Conservation (phyloP, 2,113 vertebrate genomes). For the Amia ocellicauda region DNA sequence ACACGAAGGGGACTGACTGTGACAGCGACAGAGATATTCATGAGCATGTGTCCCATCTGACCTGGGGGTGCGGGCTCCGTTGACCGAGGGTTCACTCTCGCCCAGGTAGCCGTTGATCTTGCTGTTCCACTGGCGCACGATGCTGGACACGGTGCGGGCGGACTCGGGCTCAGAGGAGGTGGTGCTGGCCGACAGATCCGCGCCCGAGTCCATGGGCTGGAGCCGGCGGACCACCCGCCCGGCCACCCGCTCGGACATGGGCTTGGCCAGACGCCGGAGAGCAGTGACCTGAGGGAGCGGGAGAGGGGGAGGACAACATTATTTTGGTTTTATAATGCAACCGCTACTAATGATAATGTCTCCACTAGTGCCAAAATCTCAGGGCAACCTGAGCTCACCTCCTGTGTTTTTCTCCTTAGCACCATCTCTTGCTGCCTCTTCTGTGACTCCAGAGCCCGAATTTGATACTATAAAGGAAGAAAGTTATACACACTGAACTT, state of each 20-base stretch:
- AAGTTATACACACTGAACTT: no score
- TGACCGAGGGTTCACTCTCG: constrained; percentile 59
- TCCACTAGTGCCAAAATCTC: background rate
- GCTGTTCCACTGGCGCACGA: constrained; percentile 93
- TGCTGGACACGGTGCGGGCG: constrained; percentile 79
- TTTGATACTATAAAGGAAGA: constrained; percentile 78
- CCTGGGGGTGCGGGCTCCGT: constrained; percentile 49
- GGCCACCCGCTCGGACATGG: constrained; percentile 83
- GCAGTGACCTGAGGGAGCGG: constrained; percentile 71
- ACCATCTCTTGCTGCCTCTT: constrained; percentile 94
- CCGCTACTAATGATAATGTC: background rate
- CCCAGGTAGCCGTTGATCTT: constrained; percentile 82
- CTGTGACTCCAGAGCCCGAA: constrained; percentile 89
- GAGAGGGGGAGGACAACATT: background rate
- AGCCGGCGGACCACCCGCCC: constrained; percentile 66
- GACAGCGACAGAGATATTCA: background rate
- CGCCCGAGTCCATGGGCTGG: constrained; percentile 72
- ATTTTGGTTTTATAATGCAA: background rate
- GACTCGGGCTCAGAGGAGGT: constrained; percentile 83
- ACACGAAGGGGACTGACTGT: constrained; percentile 1
- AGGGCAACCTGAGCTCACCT: constrained; percentile 56
- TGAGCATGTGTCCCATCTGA: no score
- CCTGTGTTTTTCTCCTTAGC: constrained; percentile 89
- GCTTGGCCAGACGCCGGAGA: constrained; percentile 85
- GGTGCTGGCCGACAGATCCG: constrained; percentile 81